Percentiles rank a stretch among this genome's conserved stretches.
Evolutionary conservation across 2,888 invertebrate species (phyloP).

Genomic region (Pristionchus fissidentatus): DNA sequence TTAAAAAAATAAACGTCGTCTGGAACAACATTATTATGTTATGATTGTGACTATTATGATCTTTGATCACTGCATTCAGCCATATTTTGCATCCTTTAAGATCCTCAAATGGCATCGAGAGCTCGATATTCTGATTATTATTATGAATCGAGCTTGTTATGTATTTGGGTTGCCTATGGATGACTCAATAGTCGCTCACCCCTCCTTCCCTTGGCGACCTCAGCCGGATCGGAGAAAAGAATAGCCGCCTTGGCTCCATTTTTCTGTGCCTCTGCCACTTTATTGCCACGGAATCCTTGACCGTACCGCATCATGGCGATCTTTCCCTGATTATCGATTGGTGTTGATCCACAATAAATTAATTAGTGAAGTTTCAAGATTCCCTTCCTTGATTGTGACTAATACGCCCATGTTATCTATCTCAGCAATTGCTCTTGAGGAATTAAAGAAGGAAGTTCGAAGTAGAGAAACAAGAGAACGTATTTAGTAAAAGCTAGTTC

Average conservation of each 20-base stretch:
- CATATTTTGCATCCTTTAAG: too few species aligned
- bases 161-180: not conserved
- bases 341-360: too few species aligned
- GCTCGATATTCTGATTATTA: not conserved
- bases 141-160: not conserved
- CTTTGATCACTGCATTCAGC: not conserved
- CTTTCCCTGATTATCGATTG: too few species aligned
- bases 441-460: not conserved
- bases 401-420: too few species aligned
- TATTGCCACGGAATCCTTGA: constrained; percentile 77
- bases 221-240: constrained; percentile 73
- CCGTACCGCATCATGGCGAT: constrained; percentile 79
- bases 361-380: not conserved
- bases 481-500: not conserved
- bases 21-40: too few species aligned
- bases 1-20: not conserved
- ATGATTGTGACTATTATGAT: too few species aligned
- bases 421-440: too few species aligned
- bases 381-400: not conserved
- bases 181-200: not conserved
- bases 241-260: constrained; percentile 75
- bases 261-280: constrained; percentile 64
- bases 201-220: constrained; percentile 68
- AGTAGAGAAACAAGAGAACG: not conserved
- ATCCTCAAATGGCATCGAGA: too few species aligned